Conservation (phyloP, 2,888 invertebrate genomes). For the Drosophila mimetica region DNA sequence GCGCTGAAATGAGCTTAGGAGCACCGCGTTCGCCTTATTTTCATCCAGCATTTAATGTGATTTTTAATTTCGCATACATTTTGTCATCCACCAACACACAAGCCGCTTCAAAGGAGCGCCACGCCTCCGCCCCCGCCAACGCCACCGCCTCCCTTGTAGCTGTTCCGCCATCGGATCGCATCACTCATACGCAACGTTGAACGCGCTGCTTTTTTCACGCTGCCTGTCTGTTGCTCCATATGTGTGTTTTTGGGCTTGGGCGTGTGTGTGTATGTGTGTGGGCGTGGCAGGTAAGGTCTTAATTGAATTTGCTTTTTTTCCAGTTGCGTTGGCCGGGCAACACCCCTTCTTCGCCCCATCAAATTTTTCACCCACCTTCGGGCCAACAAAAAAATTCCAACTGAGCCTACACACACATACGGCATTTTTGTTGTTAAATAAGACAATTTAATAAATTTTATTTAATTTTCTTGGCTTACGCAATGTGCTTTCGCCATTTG, state of each 20-base stretch:
- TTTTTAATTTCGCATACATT: slow-evolving; percentile 63
- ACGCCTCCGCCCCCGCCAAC: neutral
- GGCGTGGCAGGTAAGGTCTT: slow-evolving; percentile 66
- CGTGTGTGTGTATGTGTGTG: slow-evolving; percentile 11
- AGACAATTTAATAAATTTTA: slow-evolving; percentile 31
- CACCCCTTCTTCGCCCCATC: slow-evolving; percentile 8
- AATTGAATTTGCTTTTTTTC: slow-evolving; percentile 62
- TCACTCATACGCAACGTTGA: slow-evolving; percentile 48
- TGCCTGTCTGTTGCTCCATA: slow-evolving; percentile 2
- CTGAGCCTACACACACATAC: slow-evolving; percentile 3
- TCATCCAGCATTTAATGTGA: slow-evolving; percentile 48
- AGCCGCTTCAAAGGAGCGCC: slow-evolving; percentile 32
- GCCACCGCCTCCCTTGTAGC: neutral
- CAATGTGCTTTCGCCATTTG: slow-evolving; percentile 14
- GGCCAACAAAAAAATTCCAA: neutral
- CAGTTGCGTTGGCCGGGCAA: slow-evolving; percentile 56
- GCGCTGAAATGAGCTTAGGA: neutral
- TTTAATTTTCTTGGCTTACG: slow-evolving; percentile 29
- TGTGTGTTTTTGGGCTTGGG: slow-evolving; percentile 6
- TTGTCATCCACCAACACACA: slow-evolving; percentile 20
- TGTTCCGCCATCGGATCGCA: slow-evolving; percentile 24
- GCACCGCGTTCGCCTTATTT: neutral
- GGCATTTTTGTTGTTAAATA: slow-evolving; percentile 14
- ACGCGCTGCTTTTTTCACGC: slow-evolving; percentile 16
- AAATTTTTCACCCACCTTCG: slow-evolving; percentile 3